Evolutionary conservation across 2,113 vertebrate genomes (phyloP).

Genomic region (Rhineura floridana): DNA sequence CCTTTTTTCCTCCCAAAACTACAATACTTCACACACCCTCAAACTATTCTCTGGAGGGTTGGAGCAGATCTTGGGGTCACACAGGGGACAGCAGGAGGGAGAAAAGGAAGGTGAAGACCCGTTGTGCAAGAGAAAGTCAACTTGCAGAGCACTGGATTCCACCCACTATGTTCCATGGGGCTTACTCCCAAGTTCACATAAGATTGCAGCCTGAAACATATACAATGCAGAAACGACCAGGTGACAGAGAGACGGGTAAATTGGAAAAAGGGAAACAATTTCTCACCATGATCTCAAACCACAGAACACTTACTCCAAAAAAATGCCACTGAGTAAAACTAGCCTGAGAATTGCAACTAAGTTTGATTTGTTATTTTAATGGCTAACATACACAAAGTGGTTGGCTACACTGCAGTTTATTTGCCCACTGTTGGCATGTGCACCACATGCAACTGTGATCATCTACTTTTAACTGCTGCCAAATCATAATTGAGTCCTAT

Average conservation of each 20-base stretch:
- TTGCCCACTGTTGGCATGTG: background rate
- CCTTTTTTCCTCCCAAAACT: no score
- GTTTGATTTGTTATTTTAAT: background rate
- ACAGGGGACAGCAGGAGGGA: no score
- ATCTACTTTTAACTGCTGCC: background rate
- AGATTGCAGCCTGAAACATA: background rate
- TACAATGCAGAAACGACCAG: background rate
- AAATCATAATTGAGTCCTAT: background rate
- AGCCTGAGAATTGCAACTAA: background rate
- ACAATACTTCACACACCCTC: no score
- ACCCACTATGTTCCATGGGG: background rate
- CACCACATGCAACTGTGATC: no score
- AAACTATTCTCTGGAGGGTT: no score
- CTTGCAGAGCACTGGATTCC: no score
- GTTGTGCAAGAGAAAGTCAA: no score
- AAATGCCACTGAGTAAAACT: background rate
- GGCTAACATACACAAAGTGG: conserved; percentile 1
- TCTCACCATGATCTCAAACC: background rate
- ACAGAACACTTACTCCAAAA: background rate
- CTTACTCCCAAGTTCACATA: background rate
- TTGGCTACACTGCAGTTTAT: background rate
- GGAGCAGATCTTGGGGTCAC: no score
- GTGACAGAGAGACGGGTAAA: background rate
- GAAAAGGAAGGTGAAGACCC: no score
- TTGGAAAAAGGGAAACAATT: background rate